phyloP scores from a whole-genome alignment of 1,140 invertebrate species.

The Pseudobourletiella spinata region DNA sequence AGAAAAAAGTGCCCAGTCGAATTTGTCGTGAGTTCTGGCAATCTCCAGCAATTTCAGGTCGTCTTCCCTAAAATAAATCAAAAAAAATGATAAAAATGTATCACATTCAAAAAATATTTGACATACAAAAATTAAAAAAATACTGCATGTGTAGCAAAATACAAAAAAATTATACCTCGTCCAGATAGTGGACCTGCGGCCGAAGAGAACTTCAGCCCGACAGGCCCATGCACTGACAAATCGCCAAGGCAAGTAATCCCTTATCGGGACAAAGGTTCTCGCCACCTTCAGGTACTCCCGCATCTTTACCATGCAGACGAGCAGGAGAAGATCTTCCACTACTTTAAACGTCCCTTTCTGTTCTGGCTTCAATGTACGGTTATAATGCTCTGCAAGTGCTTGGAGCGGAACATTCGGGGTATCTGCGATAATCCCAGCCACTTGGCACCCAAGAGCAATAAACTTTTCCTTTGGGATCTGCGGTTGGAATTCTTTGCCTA shows the following conservation, averaged over 20 bases:
- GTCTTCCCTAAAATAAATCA: conserved; percentile 2
- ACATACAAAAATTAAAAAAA: too few species aligned
- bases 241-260: conserved; percentile 5
- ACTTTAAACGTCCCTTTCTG: not conserved
- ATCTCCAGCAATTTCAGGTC: not conserved
- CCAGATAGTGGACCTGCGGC: not conserved
- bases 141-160: too few species aligned
- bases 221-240: not conserved
- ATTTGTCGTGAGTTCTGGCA: not conserved
- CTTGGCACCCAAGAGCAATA: not conserved
- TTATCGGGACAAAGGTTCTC: not conserved
- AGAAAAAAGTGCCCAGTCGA: not conserved
- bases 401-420: not conserved
- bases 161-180: too few species aligned
- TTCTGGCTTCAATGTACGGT: not conserved
- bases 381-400: not conserved
- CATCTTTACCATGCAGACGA: conserved; percentile 1
- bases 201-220: not conserved
- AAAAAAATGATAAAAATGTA: too few species aligned
- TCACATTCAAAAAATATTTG: too few species aligned
- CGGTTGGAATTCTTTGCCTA: not conserved
- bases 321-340: not conserved
- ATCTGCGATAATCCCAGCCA: not conserved
- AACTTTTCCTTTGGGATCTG: not conserved
- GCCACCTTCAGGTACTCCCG: not conserved